Percentiles rank a stretch among this genome's conserved stretches.
phyloP scores from a whole-genome alignment of 2,113 vertebrate genomes.

The Tricholaema leucomelas region DNA sequence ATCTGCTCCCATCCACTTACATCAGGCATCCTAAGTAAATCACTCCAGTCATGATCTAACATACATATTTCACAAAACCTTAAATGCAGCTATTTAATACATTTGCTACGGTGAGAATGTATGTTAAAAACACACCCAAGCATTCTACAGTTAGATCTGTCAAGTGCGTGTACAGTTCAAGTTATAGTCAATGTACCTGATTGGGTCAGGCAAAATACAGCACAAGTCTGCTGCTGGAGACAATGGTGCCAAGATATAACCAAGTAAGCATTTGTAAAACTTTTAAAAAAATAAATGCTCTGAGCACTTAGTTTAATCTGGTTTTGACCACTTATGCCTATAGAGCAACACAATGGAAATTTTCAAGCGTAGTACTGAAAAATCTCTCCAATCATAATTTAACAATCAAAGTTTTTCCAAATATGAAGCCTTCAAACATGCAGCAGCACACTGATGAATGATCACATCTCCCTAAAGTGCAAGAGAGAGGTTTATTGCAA shows the following conservation, averaged over 20 bases:
- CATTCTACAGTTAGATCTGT: background rate
- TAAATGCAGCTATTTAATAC: background rate
- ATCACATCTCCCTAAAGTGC: background rate
- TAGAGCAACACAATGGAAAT: background rate
- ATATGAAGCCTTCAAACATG: background rate
- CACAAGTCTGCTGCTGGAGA: background rate
- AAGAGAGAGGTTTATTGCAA: conserved; percentile 13
- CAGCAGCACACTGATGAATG: background rate
- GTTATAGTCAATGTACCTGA: background rate
- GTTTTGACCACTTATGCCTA: background rate
- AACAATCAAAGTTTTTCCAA: background rate
- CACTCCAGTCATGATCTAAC: background rate
- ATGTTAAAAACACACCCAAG: background rate
- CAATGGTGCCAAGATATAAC: background rate
- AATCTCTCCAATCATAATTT: background rate
- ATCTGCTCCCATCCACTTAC: background rate
- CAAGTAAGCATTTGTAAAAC: background rate
- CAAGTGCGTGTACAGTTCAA: background rate
- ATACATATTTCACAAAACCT: background rate
- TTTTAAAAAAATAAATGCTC: background rate
- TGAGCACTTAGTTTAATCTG: background rate
- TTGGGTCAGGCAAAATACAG: background rate
- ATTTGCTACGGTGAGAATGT: background rate
- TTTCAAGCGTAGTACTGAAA: background rate
- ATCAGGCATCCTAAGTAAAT: background rate